These are phyloP conservation scores for Crepidodera aurea DNA, from an alignment of 2,888 invertebrate species.

Conservation along the genomic window DNA sequence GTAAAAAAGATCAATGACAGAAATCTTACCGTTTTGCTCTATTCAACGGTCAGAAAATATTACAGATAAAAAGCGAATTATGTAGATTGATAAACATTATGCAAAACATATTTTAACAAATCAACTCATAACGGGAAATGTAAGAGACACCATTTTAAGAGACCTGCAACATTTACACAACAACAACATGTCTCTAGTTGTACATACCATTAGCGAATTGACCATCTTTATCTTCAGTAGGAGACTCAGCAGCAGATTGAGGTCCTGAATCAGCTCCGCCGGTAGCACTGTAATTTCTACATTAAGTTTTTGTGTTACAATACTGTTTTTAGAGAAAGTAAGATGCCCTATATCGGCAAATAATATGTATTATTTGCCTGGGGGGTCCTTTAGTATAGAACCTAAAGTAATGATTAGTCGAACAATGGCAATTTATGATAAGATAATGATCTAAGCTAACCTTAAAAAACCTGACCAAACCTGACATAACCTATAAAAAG, in stretches of 20 bases:
- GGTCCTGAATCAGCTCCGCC: slow-evolving; percentile 52
- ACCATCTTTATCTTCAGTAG: too few species aligned
- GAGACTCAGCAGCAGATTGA: slow-evolving; percentile 57
- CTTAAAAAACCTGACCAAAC: too few species aligned
- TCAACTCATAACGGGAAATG: not conserved
- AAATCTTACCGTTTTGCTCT: not conserved
- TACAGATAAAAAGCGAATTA: slow-evolving; percentile 1
- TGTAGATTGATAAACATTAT: not conserved
- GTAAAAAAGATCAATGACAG: too few species aligned
- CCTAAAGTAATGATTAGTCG: too few species aligned
- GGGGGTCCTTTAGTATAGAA: too few species aligned
- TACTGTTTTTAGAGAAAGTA: slow-evolving; percentile 39
- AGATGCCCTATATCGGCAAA: too few species aligned
- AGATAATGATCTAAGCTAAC: too few species aligned
- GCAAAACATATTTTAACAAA: not conserved
- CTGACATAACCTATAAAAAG: too few species aligned
- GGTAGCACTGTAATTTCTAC: slow-evolving; percentile 68
- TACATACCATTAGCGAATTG: slow-evolving; percentile 65
- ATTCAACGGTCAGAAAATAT: not conserved
- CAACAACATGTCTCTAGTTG: slow-evolving; percentile 40
- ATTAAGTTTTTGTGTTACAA: slow-evolving; percentile 49
- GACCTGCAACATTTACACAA: slow-evolving; percentile 19
- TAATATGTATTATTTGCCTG: too few species aligned
- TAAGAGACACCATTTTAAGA: not conserved
- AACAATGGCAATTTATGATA: too few species aligned